Base-by-base conservation (phyloP, 2,113 vertebrate genomes). In the Actenoides lindsayi region DNA sequence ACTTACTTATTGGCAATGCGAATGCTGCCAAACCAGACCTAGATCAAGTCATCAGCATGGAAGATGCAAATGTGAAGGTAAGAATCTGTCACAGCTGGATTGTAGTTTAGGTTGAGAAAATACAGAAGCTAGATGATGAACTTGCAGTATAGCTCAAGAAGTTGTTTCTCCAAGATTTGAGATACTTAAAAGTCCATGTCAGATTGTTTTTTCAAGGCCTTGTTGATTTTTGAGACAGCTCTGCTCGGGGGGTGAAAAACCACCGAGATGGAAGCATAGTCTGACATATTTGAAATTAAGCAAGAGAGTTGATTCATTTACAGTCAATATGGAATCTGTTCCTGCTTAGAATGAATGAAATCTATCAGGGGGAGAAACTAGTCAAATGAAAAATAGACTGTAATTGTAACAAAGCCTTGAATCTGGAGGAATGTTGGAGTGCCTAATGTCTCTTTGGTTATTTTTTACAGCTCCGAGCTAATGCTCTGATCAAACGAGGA, bases 401-500 rank as follows among this genome's bases (percentile, higher is more conserved):
- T 77, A 41, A 37, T 13, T 68, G 62, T 46, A 82, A 56, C 17
- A n/a, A 77, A 60, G 64, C 9, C 23, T 30, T 80, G 33, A 73
- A 23, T 18, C 31, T 64, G 74, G 35, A 79, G 48, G 5, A 20
- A 10, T 27, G 20, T 6, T 46, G 60, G 37, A 35, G 48, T 81
- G 17, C 44, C 83, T 92, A 27, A 93, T 25, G 48, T 21, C 81
- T 64, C 60, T 62, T 56, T 71, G 74, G 6, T 37, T 9, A 1
- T 91, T 41, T 88, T 56, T 83, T 79, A 96, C 84, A 98, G 99
- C 98, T 99, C 62, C 98, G 98, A 90, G 99, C 99, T 86, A 99
- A 99, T 41, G 99, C 99, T 31, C 96, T 99, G 67, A 99, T 99
- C 97, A 99, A 99, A 86, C 98, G 99, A 64, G 99, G 99, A 44